These are phyloP conservation scores for Oscheius sp. DNA, from an alignment of 2,888 invertebrate species.

Conservation along the genomic window DNA sequence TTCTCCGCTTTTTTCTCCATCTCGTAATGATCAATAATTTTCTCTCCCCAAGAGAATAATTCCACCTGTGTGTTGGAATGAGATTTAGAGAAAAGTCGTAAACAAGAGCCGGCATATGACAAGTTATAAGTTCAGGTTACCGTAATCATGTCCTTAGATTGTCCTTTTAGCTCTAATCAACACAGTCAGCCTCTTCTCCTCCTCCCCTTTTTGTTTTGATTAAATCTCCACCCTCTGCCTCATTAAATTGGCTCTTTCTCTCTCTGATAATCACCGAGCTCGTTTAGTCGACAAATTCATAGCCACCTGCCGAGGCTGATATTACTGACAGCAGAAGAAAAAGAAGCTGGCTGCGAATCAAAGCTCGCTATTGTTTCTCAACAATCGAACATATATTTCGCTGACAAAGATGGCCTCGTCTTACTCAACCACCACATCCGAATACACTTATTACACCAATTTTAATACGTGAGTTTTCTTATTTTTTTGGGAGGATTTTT, in stretches of 20 bases:
- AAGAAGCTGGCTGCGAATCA: too few species aligned
- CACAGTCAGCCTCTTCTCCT: not conserved
- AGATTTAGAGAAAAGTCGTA: not conserved
- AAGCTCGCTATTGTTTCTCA: too few species aligned
- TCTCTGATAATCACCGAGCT: not conserved
- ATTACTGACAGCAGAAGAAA: too few species aligned
- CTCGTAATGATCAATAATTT: not conserved
- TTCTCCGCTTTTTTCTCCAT: too few species aligned
- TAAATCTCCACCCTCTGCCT: too few species aligned
- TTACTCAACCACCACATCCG: not conserved
- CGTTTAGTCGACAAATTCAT: too few species aligned
- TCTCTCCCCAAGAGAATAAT: not conserved
- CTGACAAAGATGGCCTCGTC: too few species aligned
- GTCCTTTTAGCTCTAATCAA: not conserved
- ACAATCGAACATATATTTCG: too few species aligned
- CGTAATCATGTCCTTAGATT: not conserved
- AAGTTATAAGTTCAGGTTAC: not conserved
- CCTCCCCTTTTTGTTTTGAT: not conserved
- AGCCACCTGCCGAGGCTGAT: too few species aligned
- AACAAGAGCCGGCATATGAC: not conserved
- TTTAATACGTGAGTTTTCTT: slow-evolving; percentile 7
- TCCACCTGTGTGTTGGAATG: not conserved
- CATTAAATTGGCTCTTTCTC: not conserved
- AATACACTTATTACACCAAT: not conserved
- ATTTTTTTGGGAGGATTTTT: too few species aligned